A percentile compares a stretch with the other conserved stretches of the same genome.
These are phyloP conservation scores for Drosophila bifasciata DNA, from an alignment of 1,140 invertebrate genomes.

Conservation along the genomic window DNA sequence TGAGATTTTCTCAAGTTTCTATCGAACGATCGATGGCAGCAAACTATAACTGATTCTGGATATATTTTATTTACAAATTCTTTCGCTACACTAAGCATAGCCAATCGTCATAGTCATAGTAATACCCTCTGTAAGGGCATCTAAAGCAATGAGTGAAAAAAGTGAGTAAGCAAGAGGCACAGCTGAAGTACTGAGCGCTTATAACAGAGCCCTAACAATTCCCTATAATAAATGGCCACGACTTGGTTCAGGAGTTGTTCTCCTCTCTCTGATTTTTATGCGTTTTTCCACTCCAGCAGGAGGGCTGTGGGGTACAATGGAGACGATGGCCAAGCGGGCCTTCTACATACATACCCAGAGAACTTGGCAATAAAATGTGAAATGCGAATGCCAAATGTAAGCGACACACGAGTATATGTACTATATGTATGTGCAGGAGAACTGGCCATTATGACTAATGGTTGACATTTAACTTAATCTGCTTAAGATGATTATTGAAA, in stretches of 20 bases:
- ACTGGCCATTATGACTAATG: constrained; percentile 80
- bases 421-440: constrained; percentile 43
- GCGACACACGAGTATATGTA: constrained; percentile 43
- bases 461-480: constrained; percentile 83
- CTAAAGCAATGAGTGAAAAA: constrained; percentile 1
- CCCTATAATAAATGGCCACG: constrained; percentile 74
- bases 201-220: constrained; percentile 71
- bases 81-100: no score
- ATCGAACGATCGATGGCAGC: no score
- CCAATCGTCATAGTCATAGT: no score
- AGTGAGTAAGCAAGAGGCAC: constrained; percentile 32
- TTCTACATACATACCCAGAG: constrained; percentile 44
- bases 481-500: constrained; percentile 83
- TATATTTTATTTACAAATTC: no score
- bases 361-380: constrained; percentile 75
- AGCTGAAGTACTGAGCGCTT: constrained; percentile 71
- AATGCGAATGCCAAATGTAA: constrained; percentile 71
- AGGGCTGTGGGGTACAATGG: background rate
- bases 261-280: constrained; percentile 65
- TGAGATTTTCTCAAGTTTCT: no score
- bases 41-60: no score
- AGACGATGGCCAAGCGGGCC: constrained; percentile 20
- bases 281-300: constrained; percentile 45
- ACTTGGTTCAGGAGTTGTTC: constrained; percentile 48
- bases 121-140: no score